Base-by-base conservation (phyloP, 2,113 vertebrate species). In the Gallinago paraguaiae region DNA sequence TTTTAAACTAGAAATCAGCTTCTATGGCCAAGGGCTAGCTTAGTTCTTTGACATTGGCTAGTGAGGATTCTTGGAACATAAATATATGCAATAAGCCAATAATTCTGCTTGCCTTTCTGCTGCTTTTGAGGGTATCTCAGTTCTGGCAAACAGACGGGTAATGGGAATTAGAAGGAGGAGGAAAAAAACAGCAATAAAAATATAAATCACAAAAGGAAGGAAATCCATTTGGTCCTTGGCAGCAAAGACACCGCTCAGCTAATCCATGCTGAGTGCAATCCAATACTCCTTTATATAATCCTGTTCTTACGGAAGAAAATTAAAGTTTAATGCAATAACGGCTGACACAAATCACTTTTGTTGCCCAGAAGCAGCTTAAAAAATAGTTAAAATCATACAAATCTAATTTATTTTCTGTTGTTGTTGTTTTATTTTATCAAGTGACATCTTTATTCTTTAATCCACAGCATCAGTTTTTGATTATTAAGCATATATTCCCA, bases 311-410 rank as follows among this genome's bases (percentile, higher is more conserved):
- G 93, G 97, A 98, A 98, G 98, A 98, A 98, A 98, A 98, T 98
- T 98, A 98, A 98, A 98, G 96, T 98, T 98, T 98, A 98, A 98
- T 98, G 98, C 97, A 98, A 98, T 98, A 98, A 98, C 89, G 17
- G 95, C 97, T 98, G 97, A 98, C 98, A 98, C 97, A 98, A 98
- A 98, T 98, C 98, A 98, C 96, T 98, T 98, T 97, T 97, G 98
- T 98, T 98, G 97, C 98, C 97, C 96, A 98, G 97, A 98, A 98
- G 96, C 96, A 98, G 98, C 98, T 98, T 98, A 98, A 98, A 97
- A 97, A 98, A 97, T 96, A 98, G 98, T 98, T 98, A 97, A 98
- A 98, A 97, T 98, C 92, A 98, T 97, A 97, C 95, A 98, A 98
- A 98, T 97, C 95, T 98, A 97, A 98, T 98, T 98, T 98, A 71